phyloP scores from a whole-genome alignment of 2,888 invertebrate genomes.

The Drosophila ezoana region DNA sequence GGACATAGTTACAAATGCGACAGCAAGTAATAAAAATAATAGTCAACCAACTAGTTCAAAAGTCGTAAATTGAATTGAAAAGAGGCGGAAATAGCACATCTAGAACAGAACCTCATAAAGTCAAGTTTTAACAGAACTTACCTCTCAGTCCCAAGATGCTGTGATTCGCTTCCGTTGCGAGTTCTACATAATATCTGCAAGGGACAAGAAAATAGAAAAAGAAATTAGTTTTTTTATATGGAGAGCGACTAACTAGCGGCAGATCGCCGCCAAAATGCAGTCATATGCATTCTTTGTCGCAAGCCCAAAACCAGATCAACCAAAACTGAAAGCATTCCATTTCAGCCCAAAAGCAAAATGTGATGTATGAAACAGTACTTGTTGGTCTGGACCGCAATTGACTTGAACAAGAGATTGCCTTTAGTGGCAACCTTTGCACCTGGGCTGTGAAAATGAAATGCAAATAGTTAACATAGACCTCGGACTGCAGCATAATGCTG shows the following conservation, averaged over 20 bases:
- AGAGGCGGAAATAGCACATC: conserved; percentile 3
- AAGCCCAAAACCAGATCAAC: no score
- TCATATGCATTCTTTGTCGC: no score
- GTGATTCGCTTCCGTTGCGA: not conserved
- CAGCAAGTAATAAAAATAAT: not conserved
- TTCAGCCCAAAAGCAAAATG: not conserved
- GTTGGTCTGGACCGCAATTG: conserved; percentile 1
- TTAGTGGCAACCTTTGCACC: conserved; percentile 4
- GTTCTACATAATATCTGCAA: conserved; percentile 13
- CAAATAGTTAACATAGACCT: not conserved
- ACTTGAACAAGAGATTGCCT: not conserved
- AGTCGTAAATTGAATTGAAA: conserved; percentile 4
- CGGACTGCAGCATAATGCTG: conserved; percentile 31
- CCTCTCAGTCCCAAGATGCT: conserved; percentile 20
- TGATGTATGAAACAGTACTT: not conserved
- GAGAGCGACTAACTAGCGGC: not conserved
- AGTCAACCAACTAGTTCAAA: conserved; percentile 15
- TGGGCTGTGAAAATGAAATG: conserved; percentile 4
- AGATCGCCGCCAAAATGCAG: no score
- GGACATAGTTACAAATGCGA: no score
- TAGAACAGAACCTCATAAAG: not conserved
- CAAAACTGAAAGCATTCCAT: not conserved
- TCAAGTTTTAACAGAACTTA: conserved; percentile 16
- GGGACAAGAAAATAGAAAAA: not conserved
- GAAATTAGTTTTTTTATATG: not conserved